These are phyloP conservation scores for Brachionichthys hirsutus DNA, from an alignment of 2,113 vertebrate genomes.

Conservation along the genomic window DNA sequence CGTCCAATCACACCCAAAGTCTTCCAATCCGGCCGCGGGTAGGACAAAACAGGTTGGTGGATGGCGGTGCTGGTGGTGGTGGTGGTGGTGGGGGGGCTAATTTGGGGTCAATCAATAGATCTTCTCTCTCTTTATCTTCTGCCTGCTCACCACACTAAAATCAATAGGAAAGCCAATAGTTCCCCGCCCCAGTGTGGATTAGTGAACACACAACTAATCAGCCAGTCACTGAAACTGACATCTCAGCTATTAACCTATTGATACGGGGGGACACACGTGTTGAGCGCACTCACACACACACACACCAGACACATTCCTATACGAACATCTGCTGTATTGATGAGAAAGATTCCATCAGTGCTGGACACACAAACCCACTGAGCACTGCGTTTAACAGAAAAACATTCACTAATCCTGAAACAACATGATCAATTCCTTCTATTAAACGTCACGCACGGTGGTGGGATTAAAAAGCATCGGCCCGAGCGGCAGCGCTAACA, in stretches of 20 bases:
- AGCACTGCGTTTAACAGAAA: neutral
- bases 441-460: too few relatives aligned
- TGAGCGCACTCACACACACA: slow-evolving; percentile 45
- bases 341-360: slow-evolving; percentile 16
- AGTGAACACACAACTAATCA: slow-evolving; percentile 84
- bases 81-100: slow-evolving; percentile 69
- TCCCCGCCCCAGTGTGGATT: slow-evolving; percentile 78
- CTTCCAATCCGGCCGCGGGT: slow-evolving; percentile 42
- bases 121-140: slow-evolving; percentile 79
- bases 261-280: slow-evolving; percentile 66
- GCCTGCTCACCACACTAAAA: slow-evolving; percentile 77
- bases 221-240: slow-evolving; percentile 79
- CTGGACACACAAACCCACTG: neutral
- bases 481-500: neutral
- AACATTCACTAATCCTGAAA: neutral
- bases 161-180: slow-evolving; percentile 83
- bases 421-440: too few relatives aligned
- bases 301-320: slow-evolving; percentile 49
- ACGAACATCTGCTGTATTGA: slow-evolving; percentile 43
- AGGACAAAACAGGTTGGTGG: slow-evolving; percentile 41
- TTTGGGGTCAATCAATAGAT: slow-evolving; percentile 86
- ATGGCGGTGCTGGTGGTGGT: slow-evolving; percentile 41
- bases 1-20: slow-evolving; percentile 58
- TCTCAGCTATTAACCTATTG: slow-evolving; percentile 81
- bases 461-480: neutral